A percentile compares a stretch with the other conserved stretches of the same genome.
Evolutionary conservation across 2,888 invertebrate genomes (phyloP).

Genomic region (Rotaria sp.): DNA sequence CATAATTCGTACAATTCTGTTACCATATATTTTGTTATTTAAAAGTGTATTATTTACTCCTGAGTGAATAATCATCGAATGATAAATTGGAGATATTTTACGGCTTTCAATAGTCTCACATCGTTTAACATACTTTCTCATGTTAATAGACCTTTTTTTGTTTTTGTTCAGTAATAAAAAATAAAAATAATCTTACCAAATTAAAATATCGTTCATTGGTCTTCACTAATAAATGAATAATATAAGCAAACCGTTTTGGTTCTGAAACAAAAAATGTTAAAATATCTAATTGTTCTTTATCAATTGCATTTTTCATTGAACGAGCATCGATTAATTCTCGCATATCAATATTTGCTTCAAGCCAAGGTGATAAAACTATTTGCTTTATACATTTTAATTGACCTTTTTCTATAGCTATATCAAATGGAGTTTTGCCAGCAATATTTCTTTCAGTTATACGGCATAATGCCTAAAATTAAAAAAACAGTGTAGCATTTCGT

Average conservation of each 20-base stretch:
- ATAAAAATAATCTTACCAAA: background rate
- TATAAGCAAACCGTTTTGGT: background rate
- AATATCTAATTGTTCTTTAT: background rate
- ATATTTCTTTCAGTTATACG: background rate
- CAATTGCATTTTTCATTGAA: slow-evolving; percentile 11
- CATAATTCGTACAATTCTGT: too few relatives aligned
- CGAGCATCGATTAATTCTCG: background rate
- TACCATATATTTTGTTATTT: too few relatives aligned
- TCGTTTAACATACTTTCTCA: too few relatives aligned
- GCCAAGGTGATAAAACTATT: background rate
- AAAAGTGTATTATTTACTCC: too few relatives aligned
- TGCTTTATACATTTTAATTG: background rate
- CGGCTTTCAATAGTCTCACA: too few relatives aligned
- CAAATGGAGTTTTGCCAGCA: slow-evolving; percentile 11
- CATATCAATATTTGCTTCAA: slow-evolving; percentile 14
- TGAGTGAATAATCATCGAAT: too few relatives aligned
- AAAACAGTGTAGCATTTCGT: background rate
- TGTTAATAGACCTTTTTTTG: too few relatives aligned
- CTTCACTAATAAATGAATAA: background rate
- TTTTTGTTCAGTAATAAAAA: too few relatives aligned
- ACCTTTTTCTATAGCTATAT: slow-evolving; percentile 16
- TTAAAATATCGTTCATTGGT: background rate
- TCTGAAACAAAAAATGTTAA: background rate
- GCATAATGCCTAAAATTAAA: background rate
- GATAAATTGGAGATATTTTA: too few relatives aligned